These are phyloP conservation scores for Coendou prehensilis DNA, from an alignment of 2,797 vertebrate species.

Conservation along the genomic window DNA sequence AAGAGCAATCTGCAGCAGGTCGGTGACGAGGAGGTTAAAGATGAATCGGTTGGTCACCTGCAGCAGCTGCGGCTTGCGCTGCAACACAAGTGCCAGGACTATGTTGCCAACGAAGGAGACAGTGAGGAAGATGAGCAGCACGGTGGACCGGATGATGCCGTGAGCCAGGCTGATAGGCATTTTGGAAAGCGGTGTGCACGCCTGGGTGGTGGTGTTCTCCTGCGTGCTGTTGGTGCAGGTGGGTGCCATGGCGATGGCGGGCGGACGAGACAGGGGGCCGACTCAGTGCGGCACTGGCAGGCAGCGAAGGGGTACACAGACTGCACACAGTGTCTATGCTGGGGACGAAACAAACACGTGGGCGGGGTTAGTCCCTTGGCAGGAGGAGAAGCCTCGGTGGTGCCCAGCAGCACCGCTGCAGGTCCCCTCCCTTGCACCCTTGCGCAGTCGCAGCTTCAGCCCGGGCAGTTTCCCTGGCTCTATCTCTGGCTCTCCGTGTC, in stretches of 20 bases:
- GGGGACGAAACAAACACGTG: conserved; percentile 39
- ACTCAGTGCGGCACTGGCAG: background rate
- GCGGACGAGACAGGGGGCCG: background rate
- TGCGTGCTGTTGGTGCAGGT: conserved; percentile 71
- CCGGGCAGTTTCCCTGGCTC: background rate
- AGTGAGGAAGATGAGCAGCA: conserved; percentile 92
- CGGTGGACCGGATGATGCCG: conserved; percentile 88
- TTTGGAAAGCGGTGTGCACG: conserved; percentile 78
- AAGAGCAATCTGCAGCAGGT: conserved; percentile 93
- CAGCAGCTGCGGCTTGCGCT: conserved; percentile 94
- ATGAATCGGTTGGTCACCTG: conserved; percentile 95
- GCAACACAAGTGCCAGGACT: conserved; percentile 93
- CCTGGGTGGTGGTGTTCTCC: conserved; percentile 67
- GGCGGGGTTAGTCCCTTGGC: conserved; percentile 45
- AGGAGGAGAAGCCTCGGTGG: background rate
- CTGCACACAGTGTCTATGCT: background rate
- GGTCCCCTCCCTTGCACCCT: background rate
- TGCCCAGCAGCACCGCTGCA: background rate
- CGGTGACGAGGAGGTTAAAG: conserved; percentile 94
- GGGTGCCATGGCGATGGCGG: conserved; percentile 63
- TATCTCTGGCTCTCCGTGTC: background rate
- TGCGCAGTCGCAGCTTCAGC: background rate
- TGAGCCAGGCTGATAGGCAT: conserved; percentile 82
- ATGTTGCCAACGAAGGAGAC: conserved; percentile 93
- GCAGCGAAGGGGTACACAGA: background rate